Evolutionary conservation across 2,797 vertebrate species (phyloP).

Genomic region (Linurgus olivaceus): DNA sequence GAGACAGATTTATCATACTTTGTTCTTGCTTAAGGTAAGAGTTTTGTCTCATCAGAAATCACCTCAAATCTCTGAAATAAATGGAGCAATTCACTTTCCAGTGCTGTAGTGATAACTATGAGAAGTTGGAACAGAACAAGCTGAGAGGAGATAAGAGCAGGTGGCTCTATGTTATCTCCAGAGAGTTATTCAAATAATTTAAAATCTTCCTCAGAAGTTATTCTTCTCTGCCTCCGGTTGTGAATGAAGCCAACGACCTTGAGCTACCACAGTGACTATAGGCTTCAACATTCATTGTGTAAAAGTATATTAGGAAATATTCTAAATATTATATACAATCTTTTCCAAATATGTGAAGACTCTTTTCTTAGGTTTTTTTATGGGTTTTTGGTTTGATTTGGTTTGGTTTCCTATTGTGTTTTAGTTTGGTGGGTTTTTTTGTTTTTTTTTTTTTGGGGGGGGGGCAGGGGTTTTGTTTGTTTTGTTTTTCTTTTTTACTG

Average conservation of each 20-base stretch:
- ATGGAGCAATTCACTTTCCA: neutral
- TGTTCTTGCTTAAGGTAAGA: neutral
- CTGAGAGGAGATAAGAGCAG: neutral
- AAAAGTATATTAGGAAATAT: neutral
- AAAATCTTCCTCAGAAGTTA: neutral
- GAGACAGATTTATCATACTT: neutral
- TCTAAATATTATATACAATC: neutral
- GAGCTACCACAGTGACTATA: neutral
- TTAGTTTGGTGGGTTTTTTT: accelerated
- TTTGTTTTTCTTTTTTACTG: neutral
- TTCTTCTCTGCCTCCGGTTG: neutral
- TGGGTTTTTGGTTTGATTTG: neutral
- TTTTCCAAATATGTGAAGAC: neutral
- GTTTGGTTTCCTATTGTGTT: neutral
- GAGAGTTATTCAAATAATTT: neutral
- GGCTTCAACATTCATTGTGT: neutral
- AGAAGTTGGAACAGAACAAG: neutral
- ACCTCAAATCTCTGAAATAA: neutral
- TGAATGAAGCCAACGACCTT: neutral
- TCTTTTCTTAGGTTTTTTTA: neutral
- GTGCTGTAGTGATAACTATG: neutral
- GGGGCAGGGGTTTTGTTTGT: accelerated
- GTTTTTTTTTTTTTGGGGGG: accelerated
- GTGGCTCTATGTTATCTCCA: neutral
- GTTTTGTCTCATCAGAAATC: neutral